Evolutionary conservation across 2,888 invertebrate species (phyloP).

Genomic region (Euphydryas editha): DNA sequence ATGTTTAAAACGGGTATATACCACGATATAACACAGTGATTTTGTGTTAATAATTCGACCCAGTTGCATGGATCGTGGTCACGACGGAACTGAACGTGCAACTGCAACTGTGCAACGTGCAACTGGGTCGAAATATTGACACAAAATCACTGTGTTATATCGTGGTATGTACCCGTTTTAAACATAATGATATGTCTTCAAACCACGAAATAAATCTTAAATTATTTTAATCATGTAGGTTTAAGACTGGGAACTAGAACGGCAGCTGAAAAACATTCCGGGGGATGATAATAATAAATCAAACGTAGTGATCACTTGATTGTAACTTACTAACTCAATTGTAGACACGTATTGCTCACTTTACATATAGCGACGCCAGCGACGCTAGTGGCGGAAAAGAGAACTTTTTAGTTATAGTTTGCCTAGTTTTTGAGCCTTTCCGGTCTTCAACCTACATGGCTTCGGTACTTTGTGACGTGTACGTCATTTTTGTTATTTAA

Average conservation of each 20-base stretch:
- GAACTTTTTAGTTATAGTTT: not conserved
- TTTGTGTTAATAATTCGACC: no score
- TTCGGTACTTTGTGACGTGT: not conserved
- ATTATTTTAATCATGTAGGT: not conserved
- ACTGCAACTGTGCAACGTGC: no score
- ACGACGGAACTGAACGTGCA: no score
- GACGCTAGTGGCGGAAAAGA: not conserved
- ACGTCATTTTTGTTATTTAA: conserved; percentile 4
- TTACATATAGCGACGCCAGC: not conserved
- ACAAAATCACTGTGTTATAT: no score
- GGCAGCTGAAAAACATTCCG: not conserved
- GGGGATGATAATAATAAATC: not conserved
- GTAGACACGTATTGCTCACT: no score
- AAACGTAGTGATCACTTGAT: not conserved
- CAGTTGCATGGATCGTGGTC: no score
- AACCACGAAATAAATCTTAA: no score
- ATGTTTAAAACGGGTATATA: no score
- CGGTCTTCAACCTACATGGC: not conserved
- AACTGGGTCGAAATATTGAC: no score
- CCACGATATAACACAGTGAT: no score
- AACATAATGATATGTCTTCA: no score
- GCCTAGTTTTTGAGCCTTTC: not conserved
- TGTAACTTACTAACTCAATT: not conserved
- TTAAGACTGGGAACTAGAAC: not conserved
- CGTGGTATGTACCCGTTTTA: no score